Evolutionary conservation across 2,113 vertebrate species (phyloP).

Genomic region (Macrotis lagotis): DNA sequence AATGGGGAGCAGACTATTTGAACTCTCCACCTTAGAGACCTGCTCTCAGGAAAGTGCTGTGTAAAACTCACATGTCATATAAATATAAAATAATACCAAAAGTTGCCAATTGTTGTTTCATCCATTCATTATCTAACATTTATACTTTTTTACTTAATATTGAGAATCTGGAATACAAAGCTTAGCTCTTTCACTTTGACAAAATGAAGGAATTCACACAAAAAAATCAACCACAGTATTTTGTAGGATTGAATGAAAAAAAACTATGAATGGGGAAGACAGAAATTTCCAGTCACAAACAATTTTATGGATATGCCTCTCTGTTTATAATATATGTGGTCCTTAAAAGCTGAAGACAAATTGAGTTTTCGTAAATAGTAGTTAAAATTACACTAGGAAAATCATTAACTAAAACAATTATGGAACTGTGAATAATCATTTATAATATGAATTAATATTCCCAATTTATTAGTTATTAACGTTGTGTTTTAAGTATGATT

Average conservation of each 20-base stretch:
- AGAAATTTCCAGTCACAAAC: not conserved
- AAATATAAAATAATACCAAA: not conserved
- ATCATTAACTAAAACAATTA: not conserved
- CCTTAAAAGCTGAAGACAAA: not conserved
- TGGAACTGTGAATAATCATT: constrained; percentile 6
- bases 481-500: not conserved
- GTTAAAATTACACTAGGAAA: not conserved
- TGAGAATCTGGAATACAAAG: not conserved
- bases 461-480: not conserved
- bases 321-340: not conserved
- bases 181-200: not conserved
- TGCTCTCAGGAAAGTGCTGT: not conserved
- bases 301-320: not conserved
- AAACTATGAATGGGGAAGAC: not conserved
- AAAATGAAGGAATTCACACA: not conserved
- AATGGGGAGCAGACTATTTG: not conserved
- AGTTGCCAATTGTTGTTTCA: not conserved
- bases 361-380: not conserved
- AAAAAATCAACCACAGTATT: not conserved
- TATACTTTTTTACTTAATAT: not conserved
- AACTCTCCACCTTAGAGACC: not conserved
- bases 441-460: constrained; percentile 21
- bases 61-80: not conserved
- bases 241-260: not conserved
- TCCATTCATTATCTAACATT: not conserved